Percentiles rank a stretch among this genome's conserved stretches.
phyloP scores from a whole-genome alignment of 2,113 vertebrate species.

The Pelecanus crispus region DNA sequence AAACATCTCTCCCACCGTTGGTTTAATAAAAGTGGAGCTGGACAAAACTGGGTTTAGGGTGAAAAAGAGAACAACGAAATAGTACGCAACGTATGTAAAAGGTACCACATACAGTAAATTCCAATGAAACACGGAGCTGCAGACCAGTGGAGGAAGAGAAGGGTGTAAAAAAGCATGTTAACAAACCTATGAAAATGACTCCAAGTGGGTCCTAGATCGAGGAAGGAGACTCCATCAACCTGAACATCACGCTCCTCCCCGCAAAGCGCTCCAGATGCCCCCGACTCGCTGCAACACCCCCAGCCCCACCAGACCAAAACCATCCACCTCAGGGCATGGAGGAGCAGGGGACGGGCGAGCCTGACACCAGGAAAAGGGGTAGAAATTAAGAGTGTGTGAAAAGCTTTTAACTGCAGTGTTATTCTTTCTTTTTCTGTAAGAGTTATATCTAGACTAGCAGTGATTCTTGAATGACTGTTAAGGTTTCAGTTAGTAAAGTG shows the following conservation, averaged over 20 bases:
- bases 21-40: not conserved
- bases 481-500: not conserved
- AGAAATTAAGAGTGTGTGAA: not conserved
- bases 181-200: not conserved
- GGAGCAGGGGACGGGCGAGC: not conserved
- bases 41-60: not conserved
- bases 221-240: not conserved
- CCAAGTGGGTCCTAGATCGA: not conserved
- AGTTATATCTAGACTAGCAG: not conserved
- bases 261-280: not conserved
- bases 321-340: not conserved
- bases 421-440: not conserved
- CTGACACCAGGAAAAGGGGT: not conserved
- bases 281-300: accelerated
- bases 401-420: not conserved
- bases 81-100: not conserved
- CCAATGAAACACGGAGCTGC: not conserved
- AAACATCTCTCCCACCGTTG: not conserved
- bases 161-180: not conserved
- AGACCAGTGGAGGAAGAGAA: not conserved
- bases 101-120: not conserved
- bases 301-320: not conserved
- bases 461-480: not conserved
- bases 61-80: not conserved
- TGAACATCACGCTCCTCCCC: not conserved